Evolutionary conservation across 2,888 invertebrate genomes (phyloP).

Genomic region (Smittia sp.): DNA sequence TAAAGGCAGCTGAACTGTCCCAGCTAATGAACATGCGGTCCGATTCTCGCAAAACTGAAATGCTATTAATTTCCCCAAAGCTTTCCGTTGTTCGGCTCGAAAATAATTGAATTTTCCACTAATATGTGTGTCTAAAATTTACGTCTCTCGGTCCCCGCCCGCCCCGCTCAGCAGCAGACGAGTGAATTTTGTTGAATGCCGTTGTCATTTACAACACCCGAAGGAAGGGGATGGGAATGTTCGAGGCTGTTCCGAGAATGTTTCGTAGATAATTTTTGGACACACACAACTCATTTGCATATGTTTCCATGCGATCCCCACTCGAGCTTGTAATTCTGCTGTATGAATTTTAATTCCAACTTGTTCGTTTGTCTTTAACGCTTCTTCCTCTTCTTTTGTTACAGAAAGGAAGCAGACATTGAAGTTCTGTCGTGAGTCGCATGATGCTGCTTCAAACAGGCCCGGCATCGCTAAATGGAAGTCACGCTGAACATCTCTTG

Average conservation of each 20-base stretch:
- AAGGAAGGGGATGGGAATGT: not conserved
- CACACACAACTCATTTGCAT: conserved; percentile 35
- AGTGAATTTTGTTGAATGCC: conserved; percentile 5
- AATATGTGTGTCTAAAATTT: not conserved
- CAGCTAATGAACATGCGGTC: not conserved
- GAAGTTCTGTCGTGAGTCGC: not conserved
- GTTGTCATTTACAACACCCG: not conserved
- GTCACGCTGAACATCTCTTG: not conserved
- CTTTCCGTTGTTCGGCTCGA: not conserved
- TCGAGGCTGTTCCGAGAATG: not conserved
- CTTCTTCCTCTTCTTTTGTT: not conserved
- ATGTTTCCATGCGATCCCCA: not conserved
- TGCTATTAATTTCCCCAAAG: not conserved
- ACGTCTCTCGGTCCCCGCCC: not conserved
- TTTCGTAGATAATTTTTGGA: conserved; percentile 28
- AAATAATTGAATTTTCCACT: conserved; percentile 25
- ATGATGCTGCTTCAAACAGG: conserved; percentile 40
- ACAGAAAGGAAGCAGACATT: not conserved
- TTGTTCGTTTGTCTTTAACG: not conserved
- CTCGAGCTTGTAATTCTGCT: not conserved
- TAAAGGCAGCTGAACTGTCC: not conserved
- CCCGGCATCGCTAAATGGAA: conserved; percentile 35
- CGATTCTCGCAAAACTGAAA: not conserved
- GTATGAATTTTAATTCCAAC: not conserved
- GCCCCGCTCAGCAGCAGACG: not conserved